phyloP scores from a whole-genome alignment of 2,888 invertebrate species.

The Neria commutata region DNA sequence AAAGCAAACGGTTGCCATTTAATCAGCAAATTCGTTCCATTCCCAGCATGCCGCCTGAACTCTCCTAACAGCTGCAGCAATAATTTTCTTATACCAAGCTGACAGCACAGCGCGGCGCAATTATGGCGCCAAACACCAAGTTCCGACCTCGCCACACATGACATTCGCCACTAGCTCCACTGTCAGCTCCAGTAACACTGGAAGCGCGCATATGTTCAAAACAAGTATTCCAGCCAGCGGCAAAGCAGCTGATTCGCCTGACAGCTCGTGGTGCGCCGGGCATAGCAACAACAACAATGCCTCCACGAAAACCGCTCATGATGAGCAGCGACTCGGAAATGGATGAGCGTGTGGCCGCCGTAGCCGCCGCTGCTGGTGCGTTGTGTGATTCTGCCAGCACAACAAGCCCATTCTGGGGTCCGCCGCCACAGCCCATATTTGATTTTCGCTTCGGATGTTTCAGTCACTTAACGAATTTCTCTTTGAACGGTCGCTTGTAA shows the following conservation, averaged over 20 bases:
- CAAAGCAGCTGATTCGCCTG: not conserved
- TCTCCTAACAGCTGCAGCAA: no score
- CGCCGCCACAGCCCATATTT: not conserved
- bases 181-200: not conserved
- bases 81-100: no score
- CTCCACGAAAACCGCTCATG: not conserved
- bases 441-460: not conserved
- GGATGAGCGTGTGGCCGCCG: not conserved
- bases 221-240: not conserved
- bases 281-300: not conserved
- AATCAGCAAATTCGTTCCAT: no score
- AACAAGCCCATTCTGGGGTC: no score
- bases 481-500: constrained; percentile 17
- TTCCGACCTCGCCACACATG: not conserved
- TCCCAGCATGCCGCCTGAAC: no score
- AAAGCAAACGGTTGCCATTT: no score
- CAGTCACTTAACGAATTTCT: constrained; percentile 26
- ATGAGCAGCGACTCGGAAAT: not conserved
- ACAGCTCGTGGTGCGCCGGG: not conserved
- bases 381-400: no score
- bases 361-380: constrained; percentile 8
- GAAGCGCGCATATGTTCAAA: not conserved
- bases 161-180: not conserved
- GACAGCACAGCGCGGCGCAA: not conserved
- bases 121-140: no score